Conservation (phyloP, 1,140 invertebrate genomes). For the Solen grandis region DNA sequence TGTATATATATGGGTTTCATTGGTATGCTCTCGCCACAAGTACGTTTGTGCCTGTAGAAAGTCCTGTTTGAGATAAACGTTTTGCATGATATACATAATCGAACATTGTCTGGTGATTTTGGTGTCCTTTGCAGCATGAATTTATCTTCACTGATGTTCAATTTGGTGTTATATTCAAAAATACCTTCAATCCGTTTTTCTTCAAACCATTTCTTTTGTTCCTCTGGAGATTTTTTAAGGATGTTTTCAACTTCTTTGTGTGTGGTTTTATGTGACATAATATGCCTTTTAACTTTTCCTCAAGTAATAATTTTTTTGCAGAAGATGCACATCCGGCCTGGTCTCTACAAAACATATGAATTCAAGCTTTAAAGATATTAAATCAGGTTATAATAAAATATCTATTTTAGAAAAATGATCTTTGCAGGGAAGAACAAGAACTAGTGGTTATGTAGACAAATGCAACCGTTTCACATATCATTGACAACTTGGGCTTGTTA, state of each 20-base stretch:
- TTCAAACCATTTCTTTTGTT: slow-evolving; percentile 39
- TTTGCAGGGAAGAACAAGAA: no score
- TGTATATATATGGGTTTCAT: slow-evolving; percentile 19
- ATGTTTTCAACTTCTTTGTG: slow-evolving; percentile 32
- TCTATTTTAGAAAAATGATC: no score
- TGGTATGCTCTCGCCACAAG: slow-evolving; percentile 16
- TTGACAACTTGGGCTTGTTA: no score
- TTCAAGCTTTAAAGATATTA: no score
- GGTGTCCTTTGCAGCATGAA: slow-evolving; percentile 51
- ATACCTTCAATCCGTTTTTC: slow-evolving; percentile 23
- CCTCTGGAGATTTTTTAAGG: slow-evolving; percentile 4
- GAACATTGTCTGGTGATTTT: slow-evolving; percentile 29
- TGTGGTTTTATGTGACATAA: not conserved
- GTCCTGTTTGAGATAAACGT: slow-evolving; percentile 43
- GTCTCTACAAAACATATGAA: slow-evolving; percentile 21
- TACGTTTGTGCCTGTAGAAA: slow-evolving; percentile 35
- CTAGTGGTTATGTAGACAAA: no score
- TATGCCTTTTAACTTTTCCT: slow-evolving; percentile 39
- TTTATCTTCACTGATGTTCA: slow-evolving; percentile 20
- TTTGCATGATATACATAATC: slow-evolving; percentile 38
- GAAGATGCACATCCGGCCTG: slow-evolving; percentile 9
- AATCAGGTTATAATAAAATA: no score
- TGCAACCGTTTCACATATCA: no score
- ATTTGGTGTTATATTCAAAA: slow-evolving; percentile 27
- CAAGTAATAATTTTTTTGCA: slow-evolving; percentile 24